Evolutionary conservation across 2,888 invertebrate genomes (phyloP).

Genomic region (Amaurobius ferox): DNA sequence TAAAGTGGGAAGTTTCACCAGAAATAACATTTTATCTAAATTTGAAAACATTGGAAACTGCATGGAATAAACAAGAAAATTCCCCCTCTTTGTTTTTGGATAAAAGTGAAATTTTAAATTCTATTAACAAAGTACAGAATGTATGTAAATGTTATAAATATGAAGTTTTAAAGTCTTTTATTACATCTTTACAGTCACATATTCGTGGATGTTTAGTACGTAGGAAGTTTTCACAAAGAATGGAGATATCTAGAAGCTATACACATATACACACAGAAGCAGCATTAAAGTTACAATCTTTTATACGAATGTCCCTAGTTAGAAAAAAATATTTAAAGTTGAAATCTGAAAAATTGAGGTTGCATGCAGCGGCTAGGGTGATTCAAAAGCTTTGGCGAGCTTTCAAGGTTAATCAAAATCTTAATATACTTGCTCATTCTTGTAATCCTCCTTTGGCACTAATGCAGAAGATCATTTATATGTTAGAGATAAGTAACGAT

Average conservation of each 20-base stretch:
- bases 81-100: background rate
- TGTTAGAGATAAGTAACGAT: conserved; percentile 40
- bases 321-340: conserved; percentile 75
- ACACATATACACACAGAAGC: conserved; percentile 37
- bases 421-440: conserved; percentile 78
- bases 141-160: background rate
- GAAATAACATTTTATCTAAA: background rate
- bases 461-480: conserved; percentile 26
- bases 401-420: conserved; percentile 82
- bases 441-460: conserved; percentile 15
- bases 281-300: conserved; percentile 76
- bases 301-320: conserved; percentile 76
- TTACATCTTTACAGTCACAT: background rate
- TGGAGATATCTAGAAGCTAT: background rate
- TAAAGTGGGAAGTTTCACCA: background rate
- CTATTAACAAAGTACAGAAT: background rate
- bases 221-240: background rate
- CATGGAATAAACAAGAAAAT: background rate
- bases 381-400: conserved; percentile 85
- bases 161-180: background rate
- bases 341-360: conserved; percentile 76
- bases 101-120: conserved; percentile 73
- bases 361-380: conserved; percentile 80
- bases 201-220: background rate
- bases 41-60: conserved; percentile 6